Base-by-base conservation (phyloP, 2,797 vertebrate genomes). In the Poeciliopsis infans region DNA sequence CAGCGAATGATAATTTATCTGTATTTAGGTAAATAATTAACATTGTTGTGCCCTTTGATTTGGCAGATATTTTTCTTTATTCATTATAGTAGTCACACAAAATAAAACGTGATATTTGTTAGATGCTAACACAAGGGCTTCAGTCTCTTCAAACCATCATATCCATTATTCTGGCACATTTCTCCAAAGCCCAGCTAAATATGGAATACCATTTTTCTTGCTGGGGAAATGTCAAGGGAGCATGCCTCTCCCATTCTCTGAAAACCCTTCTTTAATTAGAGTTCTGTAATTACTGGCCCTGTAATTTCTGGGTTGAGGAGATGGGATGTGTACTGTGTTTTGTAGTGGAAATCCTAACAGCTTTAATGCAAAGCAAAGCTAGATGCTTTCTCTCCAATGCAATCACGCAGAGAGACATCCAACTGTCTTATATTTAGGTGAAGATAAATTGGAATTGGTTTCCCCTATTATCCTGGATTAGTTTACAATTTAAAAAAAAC, bases 241-340 rank as follows among this genome's bases (percentile, higher is more conserved):
- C 74, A 77, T 88, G 89, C 86, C 89, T 93, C 91, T 90, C 84
- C 84, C 85, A 87, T 90, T 93, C 83, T 87, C 88, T 88, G 84
- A 86, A 85, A 91, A 77, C 90, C 83, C 78, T 86, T 85, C 75
- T 86, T 94, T 95, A 96, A 95, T 95, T 95, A 94, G 88, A 90
- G 79, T 90, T 90, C 87, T 94, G 93, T 95, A 95, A 96, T 95
- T 96, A 95, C 93, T 89, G 85, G 86, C 81, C 92, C 89, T 93
- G 88, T 90, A 90, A 94, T 94, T 94, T 94, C 87, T 92, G 90
- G 89, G 90, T 89, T 92, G 91, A 93, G 81, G 86, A 86, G 89
- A 89, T 88, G 81, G 86, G 73, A 86, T 91, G 89, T 90, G 83
- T 86, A 74, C 79, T 46, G 72, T 85, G 82, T 82, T 80, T 57